Conservation (phyloP, 2,113 vertebrate species). For the Platysteira castanea region DNA sequence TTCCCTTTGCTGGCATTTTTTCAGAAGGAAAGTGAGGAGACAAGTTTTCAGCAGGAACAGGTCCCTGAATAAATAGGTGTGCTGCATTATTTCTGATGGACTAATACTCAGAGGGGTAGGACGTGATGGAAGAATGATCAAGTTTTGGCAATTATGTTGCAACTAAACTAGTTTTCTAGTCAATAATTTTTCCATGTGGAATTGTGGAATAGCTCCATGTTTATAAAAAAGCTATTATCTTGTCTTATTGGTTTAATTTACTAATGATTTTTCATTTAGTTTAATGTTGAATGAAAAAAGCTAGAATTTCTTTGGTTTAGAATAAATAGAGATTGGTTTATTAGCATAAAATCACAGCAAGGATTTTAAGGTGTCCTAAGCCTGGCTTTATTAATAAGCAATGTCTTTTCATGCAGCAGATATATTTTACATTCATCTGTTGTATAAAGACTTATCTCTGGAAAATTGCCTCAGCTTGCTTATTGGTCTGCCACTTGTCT, state of each 20-base stretch:
- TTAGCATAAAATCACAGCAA: neutral
- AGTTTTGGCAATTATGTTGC: neutral
- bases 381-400: slow-evolving; percentile 6
- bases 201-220: neutral
- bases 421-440: neutral
- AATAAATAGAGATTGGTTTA: neutral
- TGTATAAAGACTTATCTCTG: neutral
- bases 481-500: neutral
- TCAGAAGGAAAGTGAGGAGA: neutral
- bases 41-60: neutral
- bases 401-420: neutral
- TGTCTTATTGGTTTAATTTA: neutral
- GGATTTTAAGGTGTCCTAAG: slow-evolving; percentile 1
- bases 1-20: neutral
- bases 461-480: neutral
- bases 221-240: neutral
- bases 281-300: neutral
- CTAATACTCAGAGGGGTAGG: neutral
- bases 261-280: slow-evolving; percentile 23
- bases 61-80: neutral
- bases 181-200: neutral
- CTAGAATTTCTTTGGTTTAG: neutral
- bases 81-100: neutral
- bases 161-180: neutral
- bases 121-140: neutral